phyloP scores from a whole-genome alignment of 2,888 invertebrate genomes.

The Orthosia gothica region DNA sequence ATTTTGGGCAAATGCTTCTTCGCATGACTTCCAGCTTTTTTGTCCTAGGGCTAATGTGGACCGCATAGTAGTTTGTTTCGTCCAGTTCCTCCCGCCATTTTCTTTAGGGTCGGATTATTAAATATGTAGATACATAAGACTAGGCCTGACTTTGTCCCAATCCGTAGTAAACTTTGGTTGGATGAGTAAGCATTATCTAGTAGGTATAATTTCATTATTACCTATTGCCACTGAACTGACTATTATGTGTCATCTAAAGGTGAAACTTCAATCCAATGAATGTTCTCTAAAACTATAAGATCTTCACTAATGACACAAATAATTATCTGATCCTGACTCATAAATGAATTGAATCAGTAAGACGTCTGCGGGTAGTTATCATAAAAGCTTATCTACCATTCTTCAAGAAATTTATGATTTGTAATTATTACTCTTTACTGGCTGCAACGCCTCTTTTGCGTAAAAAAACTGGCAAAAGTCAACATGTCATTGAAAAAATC shows the following conservation, averaged over 20 bases:
- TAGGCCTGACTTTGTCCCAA: neutral
- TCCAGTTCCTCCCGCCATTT: neutral
- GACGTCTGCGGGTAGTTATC: no score
- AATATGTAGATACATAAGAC: neutral
- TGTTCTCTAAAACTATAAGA: neutral
- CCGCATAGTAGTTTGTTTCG: neutral
- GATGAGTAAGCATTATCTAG: conserved; percentile 2
- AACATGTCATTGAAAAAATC: neutral
- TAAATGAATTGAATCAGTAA: no score
- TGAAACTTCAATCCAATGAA: conserved; percentile 3
- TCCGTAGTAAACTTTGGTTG: neutral
- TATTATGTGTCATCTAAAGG: neutral
- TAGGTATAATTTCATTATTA: neutral
- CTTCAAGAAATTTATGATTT: no score
- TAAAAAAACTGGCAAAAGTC: no score
- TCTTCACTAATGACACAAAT: neutral
- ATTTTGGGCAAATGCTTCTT: neutral
- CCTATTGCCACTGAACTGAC: neutral
- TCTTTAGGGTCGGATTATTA: no score
- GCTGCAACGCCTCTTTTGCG: no score
- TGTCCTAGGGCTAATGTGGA: neutral
- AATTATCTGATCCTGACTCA: neutral
- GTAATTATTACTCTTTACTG: no score
- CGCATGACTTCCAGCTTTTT: neutral
- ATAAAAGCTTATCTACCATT: no score